Conservation (phyloP, 2,888 invertebrate genomes). For the Plebejus melissa region DNA sequence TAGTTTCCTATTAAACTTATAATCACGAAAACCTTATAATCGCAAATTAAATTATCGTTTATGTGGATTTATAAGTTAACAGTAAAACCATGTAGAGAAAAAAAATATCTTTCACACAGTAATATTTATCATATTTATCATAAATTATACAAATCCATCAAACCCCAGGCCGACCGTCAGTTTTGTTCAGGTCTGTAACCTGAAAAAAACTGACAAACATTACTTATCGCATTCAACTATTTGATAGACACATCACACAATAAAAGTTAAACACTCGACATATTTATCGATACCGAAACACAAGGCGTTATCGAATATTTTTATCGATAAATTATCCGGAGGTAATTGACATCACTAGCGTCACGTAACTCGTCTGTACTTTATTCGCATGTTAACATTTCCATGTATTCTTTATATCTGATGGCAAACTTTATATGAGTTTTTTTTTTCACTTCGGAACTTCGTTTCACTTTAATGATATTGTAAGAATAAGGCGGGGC, state of each 20-base stretch:
- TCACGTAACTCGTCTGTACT: slow-evolving; percentile 16
- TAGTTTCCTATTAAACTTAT: too few species aligned
- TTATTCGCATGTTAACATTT: slow-evolving; percentile 27
- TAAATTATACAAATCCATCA: not conserved
- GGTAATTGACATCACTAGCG: slow-evolving; percentile 22
- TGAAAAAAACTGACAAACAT: not conserved
- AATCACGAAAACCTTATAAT: too few species aligned
- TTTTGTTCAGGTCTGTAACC: too few species aligned
- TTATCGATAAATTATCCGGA: slow-evolving; percentile 18
- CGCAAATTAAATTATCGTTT: too few species aligned
- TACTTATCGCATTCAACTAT: not conserved
- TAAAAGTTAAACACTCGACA: not conserved
- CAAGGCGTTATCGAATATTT: not conserved
- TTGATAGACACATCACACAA: not conserved
- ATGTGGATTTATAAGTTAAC: too few species aligned
- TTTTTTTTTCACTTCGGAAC: slow-evolving; percentile 25
- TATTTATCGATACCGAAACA: slow-evolving; percentile 9
- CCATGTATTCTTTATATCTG: slow-evolving; percentile 22
- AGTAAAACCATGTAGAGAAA: not conserved
- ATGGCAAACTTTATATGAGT: slow-evolving; percentile 26
- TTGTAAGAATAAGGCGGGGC: slow-evolving; percentile 2
- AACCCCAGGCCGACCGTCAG: not conserved
- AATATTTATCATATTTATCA: not conserved
- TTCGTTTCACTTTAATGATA: slow-evolving; percentile 24
- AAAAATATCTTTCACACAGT: not conserved